Base-by-base conservation (phyloP, 2,888 invertebrate genomes). In the Agrotis ipsilon region DNA sequence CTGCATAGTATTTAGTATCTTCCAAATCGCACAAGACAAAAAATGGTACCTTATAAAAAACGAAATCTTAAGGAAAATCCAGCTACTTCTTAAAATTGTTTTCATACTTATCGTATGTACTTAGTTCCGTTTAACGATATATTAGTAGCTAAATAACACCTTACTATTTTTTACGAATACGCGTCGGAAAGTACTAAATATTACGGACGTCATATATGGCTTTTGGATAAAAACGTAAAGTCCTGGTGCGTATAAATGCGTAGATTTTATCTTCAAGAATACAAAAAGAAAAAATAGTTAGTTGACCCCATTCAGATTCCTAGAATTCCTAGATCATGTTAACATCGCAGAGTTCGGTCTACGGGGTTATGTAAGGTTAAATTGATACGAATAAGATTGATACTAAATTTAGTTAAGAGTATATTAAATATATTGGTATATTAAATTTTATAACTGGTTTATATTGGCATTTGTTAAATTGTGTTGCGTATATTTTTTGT, bases 241-340 rank as follows among this genome's bases (percentile, higher is more conserved):
- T 32, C 32, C 32, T 32, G 32, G 9, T 32, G 32, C 32, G 32
- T 32, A 5, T 32, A 5, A 3, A 32, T 32, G 0, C 27, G 6
- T 32, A 32, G 27, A 32, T 32, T 4, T 32, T 32, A 6, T 67
- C 13, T 57, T 43, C 11, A 70, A 18, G 39, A 16, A 61, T 69
- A 32, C 3, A 32, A 32, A 32, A 32, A 59, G 2, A 55, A 45
- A 11, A 32, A 57, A 51, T 32, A 59, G 24, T 19, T 67, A 32
- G 16, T 52, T 59, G n/a, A 54, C 45, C 19, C 6, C 18, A 48
- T 51, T 27, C 19, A 45, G 24, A 45, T 65, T 72, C 48, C 21
- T n/a, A 55, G 45, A 60, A 66, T 32, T 32, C 27, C 27, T 32
- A 32, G 27, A 32, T 32, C 24, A 14, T 57, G 19, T 16, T 55